A percentile compares a stretch with the other conserved stretches of the same genome.
These are phyloP conservation scores for Bombus sibiricus DNA, from an alignment of 1,140 invertebrate species.

Conservation along the genomic window DNA sequence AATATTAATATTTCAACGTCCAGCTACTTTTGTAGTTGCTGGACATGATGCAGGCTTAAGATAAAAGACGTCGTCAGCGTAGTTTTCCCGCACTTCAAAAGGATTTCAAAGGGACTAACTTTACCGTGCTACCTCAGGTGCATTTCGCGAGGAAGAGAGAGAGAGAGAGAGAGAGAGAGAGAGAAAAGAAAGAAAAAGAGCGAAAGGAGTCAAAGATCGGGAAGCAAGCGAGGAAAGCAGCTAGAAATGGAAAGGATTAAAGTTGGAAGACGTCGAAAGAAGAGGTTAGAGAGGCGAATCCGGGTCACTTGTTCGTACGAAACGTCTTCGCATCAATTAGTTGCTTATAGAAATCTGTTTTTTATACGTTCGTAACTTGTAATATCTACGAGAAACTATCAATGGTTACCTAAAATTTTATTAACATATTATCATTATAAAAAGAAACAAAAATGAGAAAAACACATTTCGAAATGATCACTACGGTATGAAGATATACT, in stretches of 20 bases:
- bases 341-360: neutral
- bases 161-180: neutral
- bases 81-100: constrained; percentile 50
- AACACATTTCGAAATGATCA: no score
- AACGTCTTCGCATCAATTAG: constrained; percentile 20
- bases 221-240: constrained; percentile 2
- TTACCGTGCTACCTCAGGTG: constrained; percentile 16
- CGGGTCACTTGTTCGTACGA: constrained; percentile 55
- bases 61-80: constrained; percentile 58
- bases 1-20: constrained; percentile 58
- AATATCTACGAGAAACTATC: no score
- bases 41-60: neutral
- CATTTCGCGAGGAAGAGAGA: neutral
- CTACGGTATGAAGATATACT: no score
- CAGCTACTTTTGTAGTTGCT: constrained; percentile 33
- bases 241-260: constrained; percentile 49
- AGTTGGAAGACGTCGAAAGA: constrained; percentile 28
- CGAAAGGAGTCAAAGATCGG: constrained; percentile 8
- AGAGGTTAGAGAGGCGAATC: constrained; percentile 32
- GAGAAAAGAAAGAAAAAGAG: neutral
- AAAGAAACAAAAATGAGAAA: no score
- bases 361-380: no score
- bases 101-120: constrained; percentile 57
- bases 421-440: no score
- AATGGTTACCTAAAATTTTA: rapidly evolving